Evolutionary conservation across 2,888 invertebrate species (phyloP).

Genomic region (Habrosyne pyritoides): DNA sequence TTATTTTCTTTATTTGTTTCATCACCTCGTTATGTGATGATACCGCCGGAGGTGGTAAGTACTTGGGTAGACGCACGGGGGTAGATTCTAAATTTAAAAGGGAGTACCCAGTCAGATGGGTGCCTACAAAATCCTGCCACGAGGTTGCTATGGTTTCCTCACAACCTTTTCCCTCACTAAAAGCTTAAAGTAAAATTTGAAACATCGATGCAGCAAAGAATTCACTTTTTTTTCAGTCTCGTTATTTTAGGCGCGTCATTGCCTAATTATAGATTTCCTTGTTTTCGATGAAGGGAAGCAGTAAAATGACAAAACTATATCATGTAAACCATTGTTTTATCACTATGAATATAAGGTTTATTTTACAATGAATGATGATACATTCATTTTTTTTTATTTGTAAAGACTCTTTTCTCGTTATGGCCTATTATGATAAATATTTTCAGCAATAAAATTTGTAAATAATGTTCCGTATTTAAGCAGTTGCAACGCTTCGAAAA

Average conservation of each 20-base stretch:
- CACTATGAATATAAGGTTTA: background rate
- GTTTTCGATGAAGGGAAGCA: background rate
- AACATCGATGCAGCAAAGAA: too few relatives aligned
- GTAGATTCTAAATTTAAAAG: too few relatives aligned
- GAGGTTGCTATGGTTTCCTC: too few relatives aligned
- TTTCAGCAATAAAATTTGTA: conserved; percentile 54
- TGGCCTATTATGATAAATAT: conserved; percentile 44
- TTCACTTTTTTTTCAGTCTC: too few relatives aligned
- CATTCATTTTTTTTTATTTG: conserved; percentile 1
- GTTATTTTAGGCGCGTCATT: too few relatives aligned
- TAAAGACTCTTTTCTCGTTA: conserved; percentile 17
- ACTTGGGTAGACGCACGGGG: too few relatives aligned
- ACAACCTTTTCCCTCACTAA: too few relatives aligned
- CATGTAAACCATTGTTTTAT: background rate
- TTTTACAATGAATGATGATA: background rate
- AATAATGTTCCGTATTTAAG: conserved; percentile 36
- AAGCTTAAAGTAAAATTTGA: too few relatives aligned
- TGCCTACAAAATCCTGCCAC: too few relatives aligned
- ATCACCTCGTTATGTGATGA: background rate
- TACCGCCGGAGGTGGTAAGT: background rate
- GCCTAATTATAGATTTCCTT: background rate
- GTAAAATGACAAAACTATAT: conserved; percentile 1
- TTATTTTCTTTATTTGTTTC: too few relatives aligned
- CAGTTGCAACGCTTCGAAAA: conserved; percentile 20
- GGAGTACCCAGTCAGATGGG: too few relatives aligned